Conservation (phyloP, 1,140 invertebrate species). For the Hycleus cichorii region DNA sequence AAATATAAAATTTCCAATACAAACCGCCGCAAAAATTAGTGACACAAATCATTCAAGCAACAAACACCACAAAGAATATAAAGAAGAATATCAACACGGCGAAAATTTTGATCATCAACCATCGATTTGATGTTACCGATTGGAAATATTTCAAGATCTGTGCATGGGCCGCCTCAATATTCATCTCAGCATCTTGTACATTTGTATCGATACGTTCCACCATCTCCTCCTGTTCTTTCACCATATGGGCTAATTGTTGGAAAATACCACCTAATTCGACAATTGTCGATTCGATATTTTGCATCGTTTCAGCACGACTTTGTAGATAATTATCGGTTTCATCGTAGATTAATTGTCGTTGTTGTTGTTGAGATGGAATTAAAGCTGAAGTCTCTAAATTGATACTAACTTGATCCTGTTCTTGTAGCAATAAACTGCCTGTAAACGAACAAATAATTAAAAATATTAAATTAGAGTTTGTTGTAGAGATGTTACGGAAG, state of each 20-base stretch:
- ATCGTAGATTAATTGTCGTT: constrained; percentile 70
- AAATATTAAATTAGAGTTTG: too few species aligned
- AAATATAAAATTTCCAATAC: too few species aligned
- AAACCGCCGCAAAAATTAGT: too few species aligned
- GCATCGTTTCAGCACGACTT: constrained; percentile 94
- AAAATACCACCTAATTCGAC: constrained; percentile 99
- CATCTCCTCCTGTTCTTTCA: constrained; percentile 99
- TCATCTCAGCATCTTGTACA: constrained; percentile 90
- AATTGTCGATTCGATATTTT: constrained; percentile 98
- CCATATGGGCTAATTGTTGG: constrained; percentile 95
- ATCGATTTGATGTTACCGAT: constrained; percentile 93
- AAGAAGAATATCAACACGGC: constrained; percentile 98
- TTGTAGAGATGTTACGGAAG: too few species aligned
- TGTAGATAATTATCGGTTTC: constrained; percentile 85
- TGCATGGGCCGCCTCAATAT: constrained; percentile 94
- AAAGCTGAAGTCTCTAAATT: constrained; percentile 54
- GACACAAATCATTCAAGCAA: constrained; percentile 45
- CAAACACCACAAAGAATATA: constrained; percentile 96
- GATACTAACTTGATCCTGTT: constrained; percentile 70
- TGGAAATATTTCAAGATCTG: constrained; percentile 98
- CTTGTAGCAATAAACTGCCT: constrained; percentile 45
- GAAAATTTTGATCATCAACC: constrained; percentile 99
- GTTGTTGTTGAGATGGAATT: constrained; percentile 45
- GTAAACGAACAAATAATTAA: not conserved
- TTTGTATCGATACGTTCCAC: constrained; percentile 98